Evolutionary conservation across 2,888 invertebrate species (phyloP), one percentile per base, ranked within the genome.

Genomic region (Chloroclystis v-ata): DNA sequence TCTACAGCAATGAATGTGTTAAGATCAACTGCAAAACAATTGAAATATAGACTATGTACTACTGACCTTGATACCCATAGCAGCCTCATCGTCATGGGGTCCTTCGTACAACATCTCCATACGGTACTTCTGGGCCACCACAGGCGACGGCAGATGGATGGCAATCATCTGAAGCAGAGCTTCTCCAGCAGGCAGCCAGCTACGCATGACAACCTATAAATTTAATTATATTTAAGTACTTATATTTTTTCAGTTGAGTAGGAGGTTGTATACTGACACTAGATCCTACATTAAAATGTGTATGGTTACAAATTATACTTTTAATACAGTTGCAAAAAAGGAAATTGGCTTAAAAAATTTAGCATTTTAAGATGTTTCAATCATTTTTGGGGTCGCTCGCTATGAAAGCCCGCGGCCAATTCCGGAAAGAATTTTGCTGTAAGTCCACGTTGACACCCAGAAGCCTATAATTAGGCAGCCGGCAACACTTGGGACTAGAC

Each of bases 61-160:
- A 14, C 26, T 57, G 59, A 91, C 92, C 91, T 95, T 95, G 69
- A 95, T 93, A 83, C 95, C 96, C 57, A 96, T 63, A 61, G 97
- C 98, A 53, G 96, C 97, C 69, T 97, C 96, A 76, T 99, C 99
- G 75, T 99, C 98, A 54, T 92, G 92, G 44, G 99, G 98, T 67
- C 99, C 99, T 89, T 99, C 99, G 83, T 99, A 99, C 87, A 99
- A 89, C 95, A 99, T 95, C 89, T 99, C 99, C 96, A 97, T 97
- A 89, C 99, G 94, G 91, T 99, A 99, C 82, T 95, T 97, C 89
- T 99, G 99, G 44, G 99, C 99, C 49, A 97, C 96, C 43, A 99
- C 99, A 2, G 99, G 99, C 20, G 99, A 99, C 51, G 99, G 99
- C 80, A 99, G 90, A 80, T 99, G 99, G 81, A 99, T 98, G 89